Percentiles rank a stretch among this genome's conserved stretches.
Evolutionary conservation across 2,113 vertebrate genomes (phyloP).

Genomic region (Zosterops pallidus): DNA sequence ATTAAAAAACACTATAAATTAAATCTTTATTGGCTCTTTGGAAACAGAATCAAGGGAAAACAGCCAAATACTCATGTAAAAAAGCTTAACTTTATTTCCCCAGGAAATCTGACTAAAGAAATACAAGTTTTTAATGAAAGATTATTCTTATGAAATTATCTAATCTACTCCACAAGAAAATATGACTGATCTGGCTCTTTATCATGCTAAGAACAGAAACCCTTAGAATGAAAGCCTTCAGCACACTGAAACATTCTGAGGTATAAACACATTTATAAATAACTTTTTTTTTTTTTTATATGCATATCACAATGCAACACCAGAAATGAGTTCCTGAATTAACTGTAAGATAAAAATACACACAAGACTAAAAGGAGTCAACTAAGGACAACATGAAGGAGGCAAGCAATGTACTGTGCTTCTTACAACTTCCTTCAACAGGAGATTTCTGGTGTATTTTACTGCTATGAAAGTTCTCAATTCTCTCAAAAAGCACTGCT

Average conservation of each 20-base stretch:
- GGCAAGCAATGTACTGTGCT: accelerated
- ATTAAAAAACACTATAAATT: not conserved
- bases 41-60: not conserved
- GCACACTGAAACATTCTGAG: not conserved
- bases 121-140: not conserved
- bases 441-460: not conserved
- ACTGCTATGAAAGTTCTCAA: not conserved
- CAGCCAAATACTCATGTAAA: not conserved
- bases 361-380: not conserved
- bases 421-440: not conserved
- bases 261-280: not conserved
- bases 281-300: not conserved
- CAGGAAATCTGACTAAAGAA: not conserved
- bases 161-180: not conserved
- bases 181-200: not conserved
- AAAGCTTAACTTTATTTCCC: not conserved
- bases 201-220: not conserved
- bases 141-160: not conserved
- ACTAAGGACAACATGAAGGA: not conserved
- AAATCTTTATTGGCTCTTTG: not conserved
- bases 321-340: not conserved
- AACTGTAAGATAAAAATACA: not conserved
- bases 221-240: not conserved
- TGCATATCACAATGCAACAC: not conserved
- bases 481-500: not conserved